A percentile compares a stretch with the other conserved stretches of the same genome.
These are phyloP conservation scores for Girardia tigrina DNA, from an alignment of 2,888 invertebrate species.

Conservation along the genomic window DNA sequence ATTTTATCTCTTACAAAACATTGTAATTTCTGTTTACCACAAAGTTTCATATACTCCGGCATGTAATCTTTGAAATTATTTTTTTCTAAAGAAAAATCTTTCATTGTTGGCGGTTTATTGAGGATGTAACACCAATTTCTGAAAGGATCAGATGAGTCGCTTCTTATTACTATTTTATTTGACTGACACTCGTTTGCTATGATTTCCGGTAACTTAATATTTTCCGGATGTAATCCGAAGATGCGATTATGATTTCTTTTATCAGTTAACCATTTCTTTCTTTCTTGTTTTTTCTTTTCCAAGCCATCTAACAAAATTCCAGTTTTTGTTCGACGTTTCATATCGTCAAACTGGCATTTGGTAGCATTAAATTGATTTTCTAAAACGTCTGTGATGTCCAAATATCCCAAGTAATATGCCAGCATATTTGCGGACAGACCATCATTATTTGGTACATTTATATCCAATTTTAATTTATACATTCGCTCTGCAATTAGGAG, in stretches of 20 bases:
- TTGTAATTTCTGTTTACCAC: not conserved
- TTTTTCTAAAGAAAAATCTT: not conserved
- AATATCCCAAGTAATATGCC: not conserved
- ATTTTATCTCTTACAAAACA: not conserved
- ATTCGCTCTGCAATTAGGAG: not conserved
- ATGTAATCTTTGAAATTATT: not conserved
- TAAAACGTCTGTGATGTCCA: not conserved
- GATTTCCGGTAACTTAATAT: not conserved
- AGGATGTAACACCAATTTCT: slow-evolving; percentile 17
- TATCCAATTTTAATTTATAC: not conserved
- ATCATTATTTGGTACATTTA: not conserved
- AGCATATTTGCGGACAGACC: not conserved
- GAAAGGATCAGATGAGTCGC: not conserved
- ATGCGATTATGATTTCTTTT: not conserved
- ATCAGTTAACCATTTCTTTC: not conserved
- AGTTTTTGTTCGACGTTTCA: not conserved
- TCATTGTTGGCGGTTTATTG: not conserved
- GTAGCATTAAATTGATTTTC: not conserved
- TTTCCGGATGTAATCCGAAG: not conserved
- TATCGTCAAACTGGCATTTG: not conserved
- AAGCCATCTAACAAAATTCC: not conserved
- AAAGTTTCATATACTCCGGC: not conserved
- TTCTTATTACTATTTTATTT: not conserved
- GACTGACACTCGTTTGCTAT: not conserved
- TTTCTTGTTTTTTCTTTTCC: slow-evolving; percentile 9